Base-by-base conservation (phyloP, 2,113 vertebrate species). In the Mustelus asterias region DNA sequence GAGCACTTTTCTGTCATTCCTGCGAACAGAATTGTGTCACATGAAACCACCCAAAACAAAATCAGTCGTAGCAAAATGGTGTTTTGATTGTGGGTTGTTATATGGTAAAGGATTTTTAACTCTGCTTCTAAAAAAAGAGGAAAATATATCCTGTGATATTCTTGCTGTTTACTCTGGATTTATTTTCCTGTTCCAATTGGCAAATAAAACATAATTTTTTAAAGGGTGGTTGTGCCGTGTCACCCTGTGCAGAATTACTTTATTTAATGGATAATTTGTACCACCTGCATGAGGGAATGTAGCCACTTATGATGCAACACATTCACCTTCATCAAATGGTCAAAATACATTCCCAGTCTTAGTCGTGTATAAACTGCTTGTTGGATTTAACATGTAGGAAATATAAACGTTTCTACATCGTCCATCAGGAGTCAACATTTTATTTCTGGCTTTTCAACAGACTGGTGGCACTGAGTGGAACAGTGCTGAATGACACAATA, bases 361-460 rank as follows among this genome's bases (percentile, higher is more conserved):
- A 37, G 63, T 14, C 11, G 16, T 29, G 37, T 44, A 20, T 22
- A 13, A 93, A 67, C 94, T 60, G 26, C 88, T 90, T 90, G 48
- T 60, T 95, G 72, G 29, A 48, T 72, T 29, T 95, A 48, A 44
- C 63, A 44, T 37, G 26, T 44, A 24, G 67, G 7, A 94, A 29
- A 72, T 72, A 41, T 44, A 72, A 95, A 54, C 0, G 22, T 76
- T 72, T 54, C 22, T 54, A 14, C 70, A 54, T 29, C 0, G 48
- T 95, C 22, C 44, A 44, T 70, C 16, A 37, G 60, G 67, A 95
- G 94, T 69, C 37, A 44, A 72, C 67, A 76, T 67, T 95, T 94
- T 95, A 95, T 95, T 76, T 70, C 69, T 22, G 26, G 41, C 67
- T 72, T 95, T 72, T 48, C 20, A 94, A 69, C 63, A 94, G 63